These are phyloP conservation scores for Mimas tiliae DNA, from an alignment of 2,888 invertebrate genomes.

Conservation along the genomic window DNA sequence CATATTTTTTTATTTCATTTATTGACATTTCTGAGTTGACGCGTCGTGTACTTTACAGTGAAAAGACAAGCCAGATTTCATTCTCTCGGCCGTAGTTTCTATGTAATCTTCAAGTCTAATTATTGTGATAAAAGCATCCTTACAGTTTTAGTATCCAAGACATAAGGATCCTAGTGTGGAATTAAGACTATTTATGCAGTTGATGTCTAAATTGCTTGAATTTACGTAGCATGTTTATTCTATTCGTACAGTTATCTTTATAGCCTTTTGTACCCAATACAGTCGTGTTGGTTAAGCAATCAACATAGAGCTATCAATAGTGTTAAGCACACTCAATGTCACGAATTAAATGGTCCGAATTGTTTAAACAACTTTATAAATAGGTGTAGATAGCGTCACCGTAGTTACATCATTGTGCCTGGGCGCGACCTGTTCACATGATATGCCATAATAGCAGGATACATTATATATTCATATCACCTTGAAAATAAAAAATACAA, in stretches of 20 bases:
- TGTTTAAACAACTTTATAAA: constrained; percentile 60
- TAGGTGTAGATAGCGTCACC: constrained; percentile 65
- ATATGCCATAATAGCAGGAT: constrained; percentile 58
- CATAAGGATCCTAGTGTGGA: not conserved
- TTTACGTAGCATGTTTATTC: constrained; percentile 2
- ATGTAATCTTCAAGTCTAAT: not conserved
- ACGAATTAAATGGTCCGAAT: constrained; percentile 48
- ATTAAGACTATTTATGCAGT: not conserved
- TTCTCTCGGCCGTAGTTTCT: not conserved
- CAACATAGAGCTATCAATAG: no score
- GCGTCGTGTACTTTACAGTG: no score
- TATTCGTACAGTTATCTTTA: not conserved
- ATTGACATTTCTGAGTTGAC: no score
- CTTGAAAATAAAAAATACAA: constrained; percentile 36
- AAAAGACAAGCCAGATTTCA: no score
- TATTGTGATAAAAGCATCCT: not conserved
- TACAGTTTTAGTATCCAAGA: not conserved
- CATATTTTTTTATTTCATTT: no score
- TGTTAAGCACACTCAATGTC: constrained; percentile 51
- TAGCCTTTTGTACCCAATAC: constrained; percentile 1
- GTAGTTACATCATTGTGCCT: constrained; percentile 65
- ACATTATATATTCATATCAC: constrained; percentile 45
- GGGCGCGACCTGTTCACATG: constrained; percentile 63
- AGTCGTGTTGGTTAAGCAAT: not conserved
- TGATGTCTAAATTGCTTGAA: not conserved